Conservation (phyloP, 2,797 vertebrate genomes). For the Gymnocypris eckloni region DNA sequence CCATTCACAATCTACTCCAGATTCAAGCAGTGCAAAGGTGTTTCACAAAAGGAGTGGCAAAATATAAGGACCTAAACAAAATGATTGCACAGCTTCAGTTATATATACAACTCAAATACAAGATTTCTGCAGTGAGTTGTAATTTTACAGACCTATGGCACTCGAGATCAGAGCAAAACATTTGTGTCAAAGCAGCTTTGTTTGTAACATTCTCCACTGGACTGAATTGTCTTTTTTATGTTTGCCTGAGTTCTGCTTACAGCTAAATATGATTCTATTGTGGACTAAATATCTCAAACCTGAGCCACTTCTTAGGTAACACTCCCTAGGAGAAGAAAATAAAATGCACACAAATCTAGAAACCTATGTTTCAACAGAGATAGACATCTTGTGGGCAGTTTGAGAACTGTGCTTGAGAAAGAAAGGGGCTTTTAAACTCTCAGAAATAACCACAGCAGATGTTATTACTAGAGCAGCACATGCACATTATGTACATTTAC, state of each 20-base stretch:
- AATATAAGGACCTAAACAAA: not conserved
- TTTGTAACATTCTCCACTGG: slow-evolving; percentile 12
- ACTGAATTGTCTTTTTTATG: not conserved
- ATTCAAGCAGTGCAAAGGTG: slow-evolving; percentile 22
- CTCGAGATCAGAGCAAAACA: slow-evolving; percentile 15
- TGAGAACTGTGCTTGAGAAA: not conserved
- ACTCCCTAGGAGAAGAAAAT: slow-evolving; percentile 8
- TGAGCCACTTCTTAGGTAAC: slow-evolving; percentile 14
- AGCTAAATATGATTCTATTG: not conserved
- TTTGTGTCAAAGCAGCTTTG: slow-evolving; percentile 16
- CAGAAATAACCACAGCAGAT: not conserved
- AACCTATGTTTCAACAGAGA: not conserved
- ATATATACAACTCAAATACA: slow-evolving; percentile 14
- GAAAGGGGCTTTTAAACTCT: not conserved
- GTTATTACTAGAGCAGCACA: slow-evolving; percentile 16
- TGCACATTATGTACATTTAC: slow-evolving; percentile 21
- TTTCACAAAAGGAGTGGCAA: not conserved
- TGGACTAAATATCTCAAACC: not conserved
- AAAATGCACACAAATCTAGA: not conserved
- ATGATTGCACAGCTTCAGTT: slow-evolving; percentile 40
- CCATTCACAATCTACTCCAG: not conserved
- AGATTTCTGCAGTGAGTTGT: slow-evolving; percentile 12
- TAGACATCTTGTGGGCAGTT: not conserved
- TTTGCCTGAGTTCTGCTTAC: slow-evolving; percentile 20
- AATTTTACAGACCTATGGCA: not conserved